Conservation (phyloP, 2,113 vertebrate genomes). For the Vulpes lagopus region DNA sequence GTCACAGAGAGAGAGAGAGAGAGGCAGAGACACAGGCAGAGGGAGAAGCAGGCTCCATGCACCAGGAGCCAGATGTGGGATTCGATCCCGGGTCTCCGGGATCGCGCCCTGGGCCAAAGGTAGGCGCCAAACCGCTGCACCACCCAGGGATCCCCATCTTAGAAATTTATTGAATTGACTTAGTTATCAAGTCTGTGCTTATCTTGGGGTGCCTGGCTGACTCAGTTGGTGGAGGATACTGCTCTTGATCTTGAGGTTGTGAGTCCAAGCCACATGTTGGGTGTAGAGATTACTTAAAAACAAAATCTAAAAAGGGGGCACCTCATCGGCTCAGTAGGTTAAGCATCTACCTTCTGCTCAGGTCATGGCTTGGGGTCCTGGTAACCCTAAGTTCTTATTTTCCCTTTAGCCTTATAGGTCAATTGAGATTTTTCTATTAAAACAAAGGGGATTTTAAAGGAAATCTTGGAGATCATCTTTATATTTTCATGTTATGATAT, state of each 20-base stretch:
- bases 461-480: not conserved
- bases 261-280: not conserved
- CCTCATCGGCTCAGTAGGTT: no score
- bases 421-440: not conserved
- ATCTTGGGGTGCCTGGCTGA: not conserved
- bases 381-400: not conserved
- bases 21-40: no score
- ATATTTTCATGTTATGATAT: not conserved
- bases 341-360: no score
- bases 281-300: not conserved
- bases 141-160: not conserved
- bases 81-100: no score
- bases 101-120: no score
- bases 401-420: not conserved
- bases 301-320: not conserved
- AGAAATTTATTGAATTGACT: slow-evolving; percentile 59
- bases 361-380: no score
- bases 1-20: no score
- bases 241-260: not conserved
- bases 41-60: no score
- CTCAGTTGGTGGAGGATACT: not conserved
- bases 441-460: slow-evolving; percentile 13
- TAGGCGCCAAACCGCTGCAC: no score
- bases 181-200: not conserved
- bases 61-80: no score